Evolutionary conservation across 2,113 vertebrate species (phyloP), one percentile per base, ranked within the genome.

Genomic region (Cranoglanis bouderius): DNA sequence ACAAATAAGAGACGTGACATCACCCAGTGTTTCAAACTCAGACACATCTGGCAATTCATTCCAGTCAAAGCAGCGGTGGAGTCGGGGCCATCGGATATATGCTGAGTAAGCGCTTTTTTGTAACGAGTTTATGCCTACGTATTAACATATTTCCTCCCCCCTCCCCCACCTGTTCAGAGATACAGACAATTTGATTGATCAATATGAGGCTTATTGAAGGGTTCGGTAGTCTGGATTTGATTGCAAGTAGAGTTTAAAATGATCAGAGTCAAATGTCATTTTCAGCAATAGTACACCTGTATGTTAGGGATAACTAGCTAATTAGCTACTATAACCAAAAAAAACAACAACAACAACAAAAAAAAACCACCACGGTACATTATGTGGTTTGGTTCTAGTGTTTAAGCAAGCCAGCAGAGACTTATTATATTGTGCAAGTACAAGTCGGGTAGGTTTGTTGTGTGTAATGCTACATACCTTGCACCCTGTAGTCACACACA

Each of bases 1-100:
- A 85, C 89, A 90, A 85, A 80, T n/a, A 84, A 55, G 70, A 90
- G 70, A 90, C n/a, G 24, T 65, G 59, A 49, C 82, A 6, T 85
- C 86, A 90, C 35, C 67, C 26, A 10, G 63, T n/a, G 59, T 72
- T 87, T 85, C 53, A 72, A 80, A 85, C 78, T 77, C 35, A 40
- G 57, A 85, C 49, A 85, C 67, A 74, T 74, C 84, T 70, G 65
- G 65, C 46, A 51, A 55, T 32, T 87, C 49, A 43, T 87, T 82
- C 21, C 24, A 18, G 49, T 29, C 49, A 29, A 49, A 87, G 21
- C 57, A 53, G 29, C 16, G 12, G 78, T 32, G 29, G 1, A 49
- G 74, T 77, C 43, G 14, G 10, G 12, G n/a, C 19, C 26, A n/a
- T 38, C 55, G 26, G 55, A 83, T 5, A 43, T 7, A 29, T 8